phyloP scores from a whole-genome alignment of 2,113 vertebrate genomes.

The Puntigrus tetrazona region DNA sequence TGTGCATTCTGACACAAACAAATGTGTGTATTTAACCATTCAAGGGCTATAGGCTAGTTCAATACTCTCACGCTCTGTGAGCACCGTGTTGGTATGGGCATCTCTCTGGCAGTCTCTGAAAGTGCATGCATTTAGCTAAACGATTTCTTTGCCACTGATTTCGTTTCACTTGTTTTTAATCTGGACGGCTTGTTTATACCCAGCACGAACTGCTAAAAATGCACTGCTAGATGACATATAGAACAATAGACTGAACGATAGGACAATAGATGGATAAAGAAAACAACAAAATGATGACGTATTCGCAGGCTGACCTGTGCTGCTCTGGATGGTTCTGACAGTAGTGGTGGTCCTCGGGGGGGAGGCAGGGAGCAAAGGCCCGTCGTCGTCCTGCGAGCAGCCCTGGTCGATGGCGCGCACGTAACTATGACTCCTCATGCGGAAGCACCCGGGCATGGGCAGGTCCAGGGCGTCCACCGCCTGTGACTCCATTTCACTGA shows the following conservation, averaged over 20 bases:
- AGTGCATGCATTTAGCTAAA: too few species aligned
- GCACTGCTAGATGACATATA: not conserved
- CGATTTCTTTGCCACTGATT: too few species aligned
- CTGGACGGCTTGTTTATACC: too few species aligned
- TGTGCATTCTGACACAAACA: too few species aligned
- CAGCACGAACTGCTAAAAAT: too few species aligned
- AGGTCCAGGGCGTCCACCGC: conserved; percentile 86
- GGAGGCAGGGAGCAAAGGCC: conserved; percentile 85
- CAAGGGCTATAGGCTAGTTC: too few species aligned
- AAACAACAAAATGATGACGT: too few species aligned
- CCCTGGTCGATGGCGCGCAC: conserved; percentile 97
- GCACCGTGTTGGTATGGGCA: too few species aligned
- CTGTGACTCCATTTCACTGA: conserved; percentile 91
- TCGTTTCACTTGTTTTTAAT: too few species aligned
- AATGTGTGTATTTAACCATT: too few species aligned
- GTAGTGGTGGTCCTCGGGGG: conserved; percentile 92
- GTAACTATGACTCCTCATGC: conserved; percentile 98
- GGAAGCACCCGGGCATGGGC: conserved; percentile 93
- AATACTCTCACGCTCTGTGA: too few species aligned
- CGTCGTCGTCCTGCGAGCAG: conserved; percentile 91
- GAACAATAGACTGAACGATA: not conserved
- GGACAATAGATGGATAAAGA: not conserved
- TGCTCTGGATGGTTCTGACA: conserved; percentile 98
- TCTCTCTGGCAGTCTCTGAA: too few species aligned
- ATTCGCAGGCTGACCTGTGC: conserved; percentile 82